These are phyloP conservation scores for Ectropis grisescens DNA, from an alignment of 1,140 invertebrate genomes.

Conservation along the genomic window DNA sequence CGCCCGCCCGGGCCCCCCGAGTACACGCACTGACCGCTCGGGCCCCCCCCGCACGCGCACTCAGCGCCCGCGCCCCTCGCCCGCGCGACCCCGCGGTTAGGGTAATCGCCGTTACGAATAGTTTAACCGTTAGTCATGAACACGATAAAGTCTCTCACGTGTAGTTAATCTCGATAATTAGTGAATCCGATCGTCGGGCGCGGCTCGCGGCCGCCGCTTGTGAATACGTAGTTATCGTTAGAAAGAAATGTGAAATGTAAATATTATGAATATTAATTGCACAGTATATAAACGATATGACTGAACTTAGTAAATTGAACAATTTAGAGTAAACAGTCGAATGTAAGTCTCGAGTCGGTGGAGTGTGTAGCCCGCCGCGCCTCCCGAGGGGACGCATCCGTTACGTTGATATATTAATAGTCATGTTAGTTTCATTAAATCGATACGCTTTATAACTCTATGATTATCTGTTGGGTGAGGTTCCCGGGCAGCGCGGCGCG, in stretches of 20 bases:
- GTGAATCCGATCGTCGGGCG: slow-evolving; percentile 19
- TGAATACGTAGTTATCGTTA: slow-evolving; percentile 31
- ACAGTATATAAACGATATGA: slow-evolving; percentile 34
- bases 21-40: slow-evolving; percentile 68
- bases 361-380: slow-evolving; percentile 18
- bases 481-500: slow-evolving; percentile 22
- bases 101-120: slow-evolving; percentile 27
- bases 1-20: slow-evolving; percentile 69
- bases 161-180: slow-evolving; percentile 26
- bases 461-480: slow-evolving; percentile 18
- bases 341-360: slow-evolving; percentile 19
- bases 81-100: slow-evolving; percentile 26
- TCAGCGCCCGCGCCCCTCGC: slow-evolving; percentile 1
- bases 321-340: slow-evolving; percentile 25
- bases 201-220: slow-evolving; percentile 22
- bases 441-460: slow-evolving; percentile 55
- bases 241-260: slow-evolving; percentile 24
- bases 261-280: slow-evolving; percentile 31
- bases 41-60: slow-evolving; percentile 9
- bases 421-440: slow-evolving; percentile 42
- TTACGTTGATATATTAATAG: slow-evolving; percentile 20
- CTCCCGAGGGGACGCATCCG: slow-evolving; percentile 12
- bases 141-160: slow-evolving; percentile 29
- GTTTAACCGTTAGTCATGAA: slow-evolving; percentile 30
- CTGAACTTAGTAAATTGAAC: slow-evolving; percentile 30